These are phyloP conservation scores for Lepilemur ruficaudatus DNA, from an alignment of 2,797 vertebrate genomes.

Conservation along the genomic window DNA sequence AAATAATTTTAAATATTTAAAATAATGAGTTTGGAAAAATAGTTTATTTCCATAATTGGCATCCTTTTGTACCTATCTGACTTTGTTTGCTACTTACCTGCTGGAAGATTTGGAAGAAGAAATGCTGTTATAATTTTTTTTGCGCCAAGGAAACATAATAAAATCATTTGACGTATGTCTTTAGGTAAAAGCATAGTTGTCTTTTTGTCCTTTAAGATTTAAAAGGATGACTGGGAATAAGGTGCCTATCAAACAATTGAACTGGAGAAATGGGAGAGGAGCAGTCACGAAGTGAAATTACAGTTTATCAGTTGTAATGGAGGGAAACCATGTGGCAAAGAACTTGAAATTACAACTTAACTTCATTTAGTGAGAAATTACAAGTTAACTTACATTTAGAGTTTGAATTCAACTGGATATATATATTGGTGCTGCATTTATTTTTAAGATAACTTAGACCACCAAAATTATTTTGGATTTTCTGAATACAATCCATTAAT, in stretches of 20 bases:
- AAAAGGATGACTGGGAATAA: slow-evolving; percentile 42
- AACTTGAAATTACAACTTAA: background rate
- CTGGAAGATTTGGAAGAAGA: slow-evolving; percentile 38
- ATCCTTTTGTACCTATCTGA: slow-evolving; percentile 2
- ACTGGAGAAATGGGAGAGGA: slow-evolving; percentile 16
- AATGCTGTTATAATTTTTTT: slow-evolving; percentile 37
- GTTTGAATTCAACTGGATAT: slow-evolving; percentile 15
- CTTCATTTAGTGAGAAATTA: slow-evolving; percentile 18
- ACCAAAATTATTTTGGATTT: slow-evolving; percentile 37
- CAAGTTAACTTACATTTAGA: background rate
- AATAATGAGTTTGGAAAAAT: slow-evolving; percentile 36
- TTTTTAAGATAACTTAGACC: background rate
- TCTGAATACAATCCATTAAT: background rate
- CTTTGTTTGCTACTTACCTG: slow-evolving; percentile 22
- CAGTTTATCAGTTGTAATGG: background rate
- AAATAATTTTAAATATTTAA: slow-evolving; percentile 36
- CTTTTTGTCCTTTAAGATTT: slow-evolving; percentile 49
- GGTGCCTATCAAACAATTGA: background rate
- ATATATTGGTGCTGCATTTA: background rate
- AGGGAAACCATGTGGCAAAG: background rate
- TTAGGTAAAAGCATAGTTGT: slow-evolving; percentile 55
- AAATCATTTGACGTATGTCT: slow-evolving; percentile 39
- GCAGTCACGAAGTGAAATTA: slow-evolving; percentile 34
- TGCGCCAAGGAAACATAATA: background rate
- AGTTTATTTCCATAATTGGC: slow-evolving; percentile 40